Conservation (phyloP, 2,113 vertebrate genomes). For the Podocnemis expansa region DNA sequence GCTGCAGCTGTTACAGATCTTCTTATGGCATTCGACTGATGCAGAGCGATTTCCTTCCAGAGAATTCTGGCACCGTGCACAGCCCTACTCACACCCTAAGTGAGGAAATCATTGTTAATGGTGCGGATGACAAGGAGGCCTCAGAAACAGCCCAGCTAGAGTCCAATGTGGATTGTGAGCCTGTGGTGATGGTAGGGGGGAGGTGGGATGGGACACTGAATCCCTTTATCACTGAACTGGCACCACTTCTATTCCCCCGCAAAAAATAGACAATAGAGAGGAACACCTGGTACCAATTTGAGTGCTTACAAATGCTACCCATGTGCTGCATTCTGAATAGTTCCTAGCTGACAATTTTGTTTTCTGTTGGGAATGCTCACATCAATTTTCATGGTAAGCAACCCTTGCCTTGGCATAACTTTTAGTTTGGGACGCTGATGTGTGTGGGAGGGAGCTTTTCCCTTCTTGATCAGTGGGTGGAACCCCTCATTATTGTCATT, state of each 20-base stretch:
- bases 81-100: conserved; percentile 7
- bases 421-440: conserved; percentile 27
- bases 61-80: conserved; percentile 48
- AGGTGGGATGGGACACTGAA: neutral
- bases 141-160: conserved; percentile 15
- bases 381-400: conserved; percentile 30
- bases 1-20: conserved; percentile 71
- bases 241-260: neutral
- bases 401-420: neutral
- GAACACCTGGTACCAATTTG: conserved; percentile 28
- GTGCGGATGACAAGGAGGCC: conserved; percentile 56
- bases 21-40: conserved; percentile 70
- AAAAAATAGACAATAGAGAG: neutral
- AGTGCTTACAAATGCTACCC: conserved; percentile 34
- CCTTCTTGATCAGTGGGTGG: conserved; percentile 57
- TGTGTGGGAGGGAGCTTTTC: neutral
- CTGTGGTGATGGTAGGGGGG: neutral
- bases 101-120: conserved; percentile 44
- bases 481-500: conserved; percentile 41
- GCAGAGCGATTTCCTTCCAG: conserved; percentile 66
- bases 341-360: conserved; percentile 1
- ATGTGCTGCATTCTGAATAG: neutral
- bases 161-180: neutral
- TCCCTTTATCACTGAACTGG: conserved; percentile 13
- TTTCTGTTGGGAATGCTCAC: conserved; percentile 52